A percentile compares a stretch with the other conserved stretches of the same genome.
phyloP scores from a whole-genome alignment of 2,797 vertebrate species.

The Eleutherodactylus coqui region DNA sequence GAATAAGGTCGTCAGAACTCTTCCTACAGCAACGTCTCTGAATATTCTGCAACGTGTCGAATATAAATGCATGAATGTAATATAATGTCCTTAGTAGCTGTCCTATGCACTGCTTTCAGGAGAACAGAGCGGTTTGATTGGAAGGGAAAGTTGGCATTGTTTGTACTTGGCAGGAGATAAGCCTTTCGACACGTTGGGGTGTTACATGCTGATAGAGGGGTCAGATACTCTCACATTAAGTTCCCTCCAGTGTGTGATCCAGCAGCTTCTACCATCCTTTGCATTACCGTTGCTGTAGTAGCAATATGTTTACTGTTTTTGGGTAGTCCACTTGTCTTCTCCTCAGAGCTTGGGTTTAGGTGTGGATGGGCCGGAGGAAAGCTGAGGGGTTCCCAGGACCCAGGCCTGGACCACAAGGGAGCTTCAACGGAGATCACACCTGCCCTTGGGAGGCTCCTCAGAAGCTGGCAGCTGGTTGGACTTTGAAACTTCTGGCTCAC shows the following conservation, averaged over 20 bases:
- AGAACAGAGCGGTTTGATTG: background rate
- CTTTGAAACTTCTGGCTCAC: no score
- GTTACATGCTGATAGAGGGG: slow-evolving; percentile 10
- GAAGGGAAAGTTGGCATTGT: background rate
- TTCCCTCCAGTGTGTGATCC: background rate
- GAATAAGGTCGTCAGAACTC: no score
- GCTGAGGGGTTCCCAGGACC: no score
- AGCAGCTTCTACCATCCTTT: background rate
- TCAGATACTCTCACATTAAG: background rate
- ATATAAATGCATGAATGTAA: no score
- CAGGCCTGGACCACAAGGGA: no score
- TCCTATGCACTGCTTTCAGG: background rate
- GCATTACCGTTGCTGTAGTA: background rate
- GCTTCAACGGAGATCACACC: no score
- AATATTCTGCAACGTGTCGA: no score
- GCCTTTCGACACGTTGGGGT: background rate
- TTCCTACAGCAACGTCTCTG: no score
- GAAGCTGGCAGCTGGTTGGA: no score
- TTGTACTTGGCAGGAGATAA: slow-evolving; percentile 5
- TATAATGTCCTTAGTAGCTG: background rate
- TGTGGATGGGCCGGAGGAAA: no score
- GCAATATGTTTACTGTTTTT: background rate
- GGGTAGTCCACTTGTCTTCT: background rate
- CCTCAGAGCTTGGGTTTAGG: no score
- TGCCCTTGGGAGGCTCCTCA: no score